Percentiles rank a stretch among this genome's conserved stretches.
These are phyloP conservation scores for Euwallacea fornicatus DNA, from an alignment of 1,140 invertebrate genomes.

Conservation along the genomic window DNA sequence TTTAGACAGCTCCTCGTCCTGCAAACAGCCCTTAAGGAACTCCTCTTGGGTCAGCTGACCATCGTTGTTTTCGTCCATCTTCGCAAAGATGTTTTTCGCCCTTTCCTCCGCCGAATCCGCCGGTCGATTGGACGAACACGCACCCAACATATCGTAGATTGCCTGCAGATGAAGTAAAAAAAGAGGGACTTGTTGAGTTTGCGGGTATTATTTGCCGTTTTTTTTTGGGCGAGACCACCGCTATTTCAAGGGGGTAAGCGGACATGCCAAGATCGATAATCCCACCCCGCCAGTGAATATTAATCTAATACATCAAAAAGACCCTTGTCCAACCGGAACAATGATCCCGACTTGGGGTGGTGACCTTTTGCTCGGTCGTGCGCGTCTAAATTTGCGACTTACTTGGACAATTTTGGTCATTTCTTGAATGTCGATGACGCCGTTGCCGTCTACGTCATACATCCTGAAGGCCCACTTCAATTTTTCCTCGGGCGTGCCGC, in stretches of 20 bases:
- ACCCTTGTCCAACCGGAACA: too few species aligned
- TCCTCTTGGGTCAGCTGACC: slow-evolving; percentile 97
- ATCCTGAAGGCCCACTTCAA: slow-evolving; percentile 99
- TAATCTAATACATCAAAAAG: too few species aligned
- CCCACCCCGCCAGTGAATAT: too few species aligned
- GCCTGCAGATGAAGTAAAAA: slow-evolving; percentile 65
- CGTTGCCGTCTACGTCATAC: slow-evolving; percentile 99
- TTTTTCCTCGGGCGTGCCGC: slow-evolving; percentile 97
- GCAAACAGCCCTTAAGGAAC: slow-evolving; percentile 97
- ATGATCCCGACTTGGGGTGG: too few species aligned
- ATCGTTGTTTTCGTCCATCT: slow-evolving; percentile 99
- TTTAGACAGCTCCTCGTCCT: slow-evolving; percentile 95
- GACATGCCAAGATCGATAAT: too few species aligned
- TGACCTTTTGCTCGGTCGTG: too few species aligned
- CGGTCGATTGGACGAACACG: slow-evolving; percentile 89
- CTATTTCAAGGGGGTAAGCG: too few species aligned
- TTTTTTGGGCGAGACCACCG: too few species aligned
- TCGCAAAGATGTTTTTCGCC: slow-evolving; percentile 97
- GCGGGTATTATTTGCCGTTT: too few species aligned
- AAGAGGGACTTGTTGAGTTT: background rate
- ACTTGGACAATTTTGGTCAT: slow-evolving; percentile 94
- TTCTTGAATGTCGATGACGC: slow-evolving; percentile 96
- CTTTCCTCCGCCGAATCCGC: slow-evolving; percentile 93
- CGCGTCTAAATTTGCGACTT: slow-evolving; percentile 41
- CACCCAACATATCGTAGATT: slow-evolving; percentile 98